A percentile compares a stretch with the other conserved stretches of the same genome.
Conservation (phyloP, 2,113 vertebrate genomes). For the Chascanopsetta lugubris region DNA sequence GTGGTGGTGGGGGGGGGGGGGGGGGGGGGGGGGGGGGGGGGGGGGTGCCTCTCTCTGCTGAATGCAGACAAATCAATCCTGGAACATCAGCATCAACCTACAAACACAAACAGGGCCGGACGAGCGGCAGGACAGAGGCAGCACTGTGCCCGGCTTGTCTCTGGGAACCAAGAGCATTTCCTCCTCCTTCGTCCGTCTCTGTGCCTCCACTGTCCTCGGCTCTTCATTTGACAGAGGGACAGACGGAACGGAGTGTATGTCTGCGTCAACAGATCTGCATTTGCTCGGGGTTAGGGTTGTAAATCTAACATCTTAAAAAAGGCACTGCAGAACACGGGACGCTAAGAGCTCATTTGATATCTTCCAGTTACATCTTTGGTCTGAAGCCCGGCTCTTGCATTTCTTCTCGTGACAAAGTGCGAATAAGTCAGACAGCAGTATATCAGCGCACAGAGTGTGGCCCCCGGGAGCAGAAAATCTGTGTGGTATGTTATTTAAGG, state of each 20-base stretch:
- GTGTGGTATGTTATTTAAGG: conserved; percentile 37
- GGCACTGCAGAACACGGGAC: conserved; percentile 29
- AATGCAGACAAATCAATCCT: conserved; percentile 71
- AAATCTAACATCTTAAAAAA: conserved; percentile 65
- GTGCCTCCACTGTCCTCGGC: conserved; percentile 32
- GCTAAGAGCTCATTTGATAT: conserved; percentile 63
- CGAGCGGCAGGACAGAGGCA: conserved; percentile 48
- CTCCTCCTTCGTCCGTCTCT: conserved; percentile 60
- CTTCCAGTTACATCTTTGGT: conserved; percentile 54
- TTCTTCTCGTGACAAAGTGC: conserved; percentile 40
- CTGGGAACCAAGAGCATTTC: conserved; percentile 55
- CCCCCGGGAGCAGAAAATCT: conserved; percentile 5
- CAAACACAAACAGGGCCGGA: conserved; percentile 35
- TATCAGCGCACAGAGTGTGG: conserved; percentile 4
- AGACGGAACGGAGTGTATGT: conserved; percentile 7
- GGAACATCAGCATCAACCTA: conserved; percentile 66
- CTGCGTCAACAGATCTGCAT: conserved; percentile 18
- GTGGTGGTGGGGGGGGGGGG: no score
- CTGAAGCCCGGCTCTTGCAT: conserved; percentile 42
- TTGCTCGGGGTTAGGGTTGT: conserved; percentile 48
- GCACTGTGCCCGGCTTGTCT: conserved; percentile 49
- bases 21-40: no score
- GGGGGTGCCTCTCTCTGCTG: conserved; percentile 67
- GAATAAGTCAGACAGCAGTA: conserved; percentile 3
- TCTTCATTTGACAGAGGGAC: conserved; percentile 40